Evolutionary conservation across 2,797 vertebrate genomes (phyloP).

Genomic region (Perodicticus potto): DNA sequence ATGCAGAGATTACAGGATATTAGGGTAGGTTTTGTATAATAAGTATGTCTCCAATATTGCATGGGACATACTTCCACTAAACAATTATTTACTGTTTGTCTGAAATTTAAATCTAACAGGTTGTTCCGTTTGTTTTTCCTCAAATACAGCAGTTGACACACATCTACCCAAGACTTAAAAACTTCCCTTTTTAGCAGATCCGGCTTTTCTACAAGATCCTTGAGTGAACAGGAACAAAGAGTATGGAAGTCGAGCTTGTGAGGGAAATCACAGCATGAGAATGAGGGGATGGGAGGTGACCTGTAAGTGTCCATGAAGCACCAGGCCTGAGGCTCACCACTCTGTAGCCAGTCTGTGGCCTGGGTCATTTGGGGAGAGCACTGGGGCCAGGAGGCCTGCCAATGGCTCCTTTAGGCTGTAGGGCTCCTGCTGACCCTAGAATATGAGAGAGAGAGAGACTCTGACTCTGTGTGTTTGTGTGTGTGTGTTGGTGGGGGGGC

Average conservation of each 20-base stretch:
- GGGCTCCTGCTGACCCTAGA: background rate
- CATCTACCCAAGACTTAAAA: background rate
- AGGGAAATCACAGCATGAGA: background rate
- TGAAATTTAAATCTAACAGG: constrained; percentile 39
- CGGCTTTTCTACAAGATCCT: background rate
- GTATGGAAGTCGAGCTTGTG: background rate
- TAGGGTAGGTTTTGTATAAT: background rate
- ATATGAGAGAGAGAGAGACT: background rate
- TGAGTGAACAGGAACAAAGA: background rate
- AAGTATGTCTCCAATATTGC: background rate
- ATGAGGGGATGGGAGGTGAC: background rate
- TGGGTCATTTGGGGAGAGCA: background rate
- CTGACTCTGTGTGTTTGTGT: background rate
- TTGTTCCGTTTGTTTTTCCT: background rate
- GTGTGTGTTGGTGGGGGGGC: background rate
- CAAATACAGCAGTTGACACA: background rate
- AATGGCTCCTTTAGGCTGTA: background rate
- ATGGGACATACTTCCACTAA: background rate
- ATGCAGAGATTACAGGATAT: background rate
- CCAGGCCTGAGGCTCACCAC: background rate
- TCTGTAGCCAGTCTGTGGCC: background rate
- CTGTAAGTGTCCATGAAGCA: accelerated
- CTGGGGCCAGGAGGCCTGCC: background rate
- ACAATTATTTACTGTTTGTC: background rate
- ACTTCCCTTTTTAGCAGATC: background rate